Percentiles rank a stretch among this genome's conserved stretches.
Conservation (phyloP, 2,888 invertebrate genomes). For the Conistra vaccinii region DNA sequence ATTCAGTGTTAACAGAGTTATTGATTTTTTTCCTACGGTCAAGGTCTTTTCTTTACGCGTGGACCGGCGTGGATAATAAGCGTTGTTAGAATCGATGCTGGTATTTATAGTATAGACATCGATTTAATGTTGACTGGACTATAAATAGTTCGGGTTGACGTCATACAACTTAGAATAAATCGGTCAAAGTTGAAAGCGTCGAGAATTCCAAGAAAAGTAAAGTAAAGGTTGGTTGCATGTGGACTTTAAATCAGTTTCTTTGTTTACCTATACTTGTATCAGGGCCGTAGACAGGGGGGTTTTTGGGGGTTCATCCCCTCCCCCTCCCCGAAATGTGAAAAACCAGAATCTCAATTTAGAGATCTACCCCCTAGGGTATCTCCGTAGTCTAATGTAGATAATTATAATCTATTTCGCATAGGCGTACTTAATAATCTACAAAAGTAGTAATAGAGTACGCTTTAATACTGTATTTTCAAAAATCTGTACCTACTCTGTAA, state of each 20-base stretch:
- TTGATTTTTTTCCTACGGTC: conserved; percentile 1
- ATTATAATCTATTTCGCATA: no score
- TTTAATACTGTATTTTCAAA: no score
- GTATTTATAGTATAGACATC: conserved; percentile 15
- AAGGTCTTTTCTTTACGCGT: background rate
- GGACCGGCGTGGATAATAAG: background rate
- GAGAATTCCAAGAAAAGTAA: background rate
- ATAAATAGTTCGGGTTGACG: conserved; percentile 10
- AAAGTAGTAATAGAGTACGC: no score
- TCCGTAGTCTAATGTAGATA: no score
- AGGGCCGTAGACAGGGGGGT: no score
- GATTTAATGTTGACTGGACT: conserved; percentile 2
- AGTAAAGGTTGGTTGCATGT: background rate
- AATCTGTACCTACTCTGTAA: no score
- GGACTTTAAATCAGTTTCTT: background rate
- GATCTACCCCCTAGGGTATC: no score
- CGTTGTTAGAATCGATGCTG: background rate
- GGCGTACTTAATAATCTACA: no score
- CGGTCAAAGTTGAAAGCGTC: background rate
- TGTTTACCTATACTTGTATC: no score
- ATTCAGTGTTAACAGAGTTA: background rate
- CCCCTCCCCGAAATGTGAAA: no score
- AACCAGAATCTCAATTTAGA: no score
- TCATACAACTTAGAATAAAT: conserved; percentile 13
- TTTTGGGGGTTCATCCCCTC: no score